phyloP scores from a whole-genome alignment of 1,140 invertebrate species.

The Copidosoma floridanum region DNA sequence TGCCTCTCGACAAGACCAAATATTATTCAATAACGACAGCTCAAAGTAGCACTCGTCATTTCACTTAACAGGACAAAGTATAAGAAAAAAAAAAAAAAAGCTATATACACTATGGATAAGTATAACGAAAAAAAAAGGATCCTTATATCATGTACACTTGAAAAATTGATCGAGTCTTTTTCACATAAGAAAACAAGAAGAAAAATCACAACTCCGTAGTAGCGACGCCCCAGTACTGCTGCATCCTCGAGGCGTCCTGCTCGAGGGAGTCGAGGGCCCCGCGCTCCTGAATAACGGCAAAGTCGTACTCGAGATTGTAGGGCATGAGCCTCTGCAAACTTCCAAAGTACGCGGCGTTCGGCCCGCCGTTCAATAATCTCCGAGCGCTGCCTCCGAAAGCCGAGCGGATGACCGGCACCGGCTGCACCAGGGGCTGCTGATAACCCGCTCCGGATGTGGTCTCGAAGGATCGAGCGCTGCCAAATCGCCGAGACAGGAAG shows the following conservation, averaged over 20 bases:
- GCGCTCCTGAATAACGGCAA: conserved; percentile 76
- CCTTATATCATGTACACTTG: too few species aligned
- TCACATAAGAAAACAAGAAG: too few species aligned
- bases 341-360: conserved; percentile 82
- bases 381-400: conserved; percentile 53
- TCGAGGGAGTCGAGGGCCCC: conserved; percentile 70
- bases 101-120: too few species aligned
- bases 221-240: conserved; percentile 83
- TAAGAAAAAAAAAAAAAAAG: too few species aligned
- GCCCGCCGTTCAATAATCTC: conserved; percentile 65
- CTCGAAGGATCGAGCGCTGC: conserved; percentile 74
- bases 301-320: conserved; percentile 81
- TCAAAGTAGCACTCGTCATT: too few species aligned
- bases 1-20: too few species aligned
- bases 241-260: conserved; percentile 73
- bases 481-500: conserved; percentile 74
- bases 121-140: too few species aligned
- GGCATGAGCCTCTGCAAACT: conserved; percentile 80
- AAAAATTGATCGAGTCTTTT: too few species aligned
- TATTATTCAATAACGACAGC: too few species aligned
- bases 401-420: conserved; percentile 8
- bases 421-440: conserved; percentile 1
- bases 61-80: too few species aligned
- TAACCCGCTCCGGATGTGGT: neutral
- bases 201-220: conserved; percentile 71